phyloP scores from a whole-genome alignment of 2,888 invertebrate genomes.

The Elegia similella region DNA sequence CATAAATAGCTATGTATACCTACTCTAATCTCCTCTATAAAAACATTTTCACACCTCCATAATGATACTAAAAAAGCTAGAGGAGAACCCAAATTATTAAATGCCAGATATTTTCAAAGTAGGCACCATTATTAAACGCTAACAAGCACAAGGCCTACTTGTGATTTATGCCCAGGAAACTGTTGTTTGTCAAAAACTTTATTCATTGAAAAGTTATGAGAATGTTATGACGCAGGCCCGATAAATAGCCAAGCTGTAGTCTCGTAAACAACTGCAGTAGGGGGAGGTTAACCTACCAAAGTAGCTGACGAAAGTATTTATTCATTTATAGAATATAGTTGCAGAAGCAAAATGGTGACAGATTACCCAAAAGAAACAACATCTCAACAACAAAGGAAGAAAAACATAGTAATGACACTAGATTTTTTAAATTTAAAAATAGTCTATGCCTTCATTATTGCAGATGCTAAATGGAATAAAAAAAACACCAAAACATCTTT shows the following conservation, averaged over 20 bases:
- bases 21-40: too few relatives aligned
- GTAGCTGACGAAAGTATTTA: too few relatives aligned
- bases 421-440: too few relatives aligned
- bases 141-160: constrained; percentile 5
- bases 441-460: too few relatives aligned
- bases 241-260: not conserved
- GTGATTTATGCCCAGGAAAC: constrained; percentile 12
- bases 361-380: too few relatives aligned
- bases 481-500: too few relatives aligned
- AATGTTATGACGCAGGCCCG: constrained; percentile 11
- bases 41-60: not conserved
- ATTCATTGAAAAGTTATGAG: constrained; percentile 16
- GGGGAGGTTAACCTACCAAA: not conserved
- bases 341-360: too few relatives aligned
- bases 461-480: too few relatives aligned
- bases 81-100: not conserved
- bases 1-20: too few relatives aligned
- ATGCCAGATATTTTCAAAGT: not conserved
- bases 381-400: too few relatives aligned
- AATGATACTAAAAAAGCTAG: not conserved
- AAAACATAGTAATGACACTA: too few relatives aligned
- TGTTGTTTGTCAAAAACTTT: constrained; percentile 17
- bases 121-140: not conserved
- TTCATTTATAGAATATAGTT: too few relatives aligned
- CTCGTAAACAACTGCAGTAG: not conserved